These are phyloP conservation scores for Cydia strobilella DNA, from an alignment of 1,140 invertebrate genomes.

Conservation along the genomic window DNA sequence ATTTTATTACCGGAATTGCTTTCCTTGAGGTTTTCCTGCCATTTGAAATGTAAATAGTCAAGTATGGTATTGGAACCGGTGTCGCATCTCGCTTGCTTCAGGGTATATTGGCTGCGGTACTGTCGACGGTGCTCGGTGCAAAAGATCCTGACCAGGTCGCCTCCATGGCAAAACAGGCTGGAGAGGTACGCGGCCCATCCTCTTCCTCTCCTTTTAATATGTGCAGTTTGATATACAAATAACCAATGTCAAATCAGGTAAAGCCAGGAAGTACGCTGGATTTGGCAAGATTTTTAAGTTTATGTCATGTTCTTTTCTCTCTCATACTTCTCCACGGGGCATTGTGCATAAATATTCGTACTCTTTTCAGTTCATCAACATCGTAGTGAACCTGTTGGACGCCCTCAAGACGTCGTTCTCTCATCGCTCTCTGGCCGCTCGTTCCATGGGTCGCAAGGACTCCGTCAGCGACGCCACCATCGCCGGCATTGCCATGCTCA, in stretches of 20 bases:
- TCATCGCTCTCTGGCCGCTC: conserved; percentile 90
- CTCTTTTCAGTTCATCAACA: conserved; percentile 90
- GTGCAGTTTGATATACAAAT: conserved; percentile 19
- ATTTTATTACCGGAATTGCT: conserved; percentile 31
- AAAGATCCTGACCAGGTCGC: conserved; percentile 93
- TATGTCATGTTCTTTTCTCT: conserved; percentile 2
- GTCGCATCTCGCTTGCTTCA: conserved; percentile 83
- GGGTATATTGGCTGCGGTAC: conserved; percentile 93
- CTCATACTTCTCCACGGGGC: not conserved
- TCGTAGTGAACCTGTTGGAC: conserved; percentile 93
- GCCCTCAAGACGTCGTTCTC: conserved; percentile 95
- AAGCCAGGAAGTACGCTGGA: conserved; percentile 7
- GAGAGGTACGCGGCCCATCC: conserved; percentile 88
- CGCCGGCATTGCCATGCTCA: conserved; percentile 91
- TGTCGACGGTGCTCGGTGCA: conserved; percentile 92
- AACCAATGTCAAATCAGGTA: conserved; percentile 21
- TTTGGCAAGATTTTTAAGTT: not conserved
- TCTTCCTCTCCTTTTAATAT: conserved; percentile 61
- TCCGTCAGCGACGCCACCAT: conserved; percentile 92
- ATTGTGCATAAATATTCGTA: conserved; percentile 26
- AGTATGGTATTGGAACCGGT: conserved; percentile 77
- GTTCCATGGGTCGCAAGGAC: conserved; percentile 91
- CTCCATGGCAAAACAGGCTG: conserved; percentile 95
- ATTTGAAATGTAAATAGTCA: conserved; percentile 74
- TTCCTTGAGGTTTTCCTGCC: conserved; percentile 62